These are phyloP conservation scores for Reticulitermes speratus DNA, from an alignment of 1,140 invertebrate species.

Conservation along the genomic window DNA sequence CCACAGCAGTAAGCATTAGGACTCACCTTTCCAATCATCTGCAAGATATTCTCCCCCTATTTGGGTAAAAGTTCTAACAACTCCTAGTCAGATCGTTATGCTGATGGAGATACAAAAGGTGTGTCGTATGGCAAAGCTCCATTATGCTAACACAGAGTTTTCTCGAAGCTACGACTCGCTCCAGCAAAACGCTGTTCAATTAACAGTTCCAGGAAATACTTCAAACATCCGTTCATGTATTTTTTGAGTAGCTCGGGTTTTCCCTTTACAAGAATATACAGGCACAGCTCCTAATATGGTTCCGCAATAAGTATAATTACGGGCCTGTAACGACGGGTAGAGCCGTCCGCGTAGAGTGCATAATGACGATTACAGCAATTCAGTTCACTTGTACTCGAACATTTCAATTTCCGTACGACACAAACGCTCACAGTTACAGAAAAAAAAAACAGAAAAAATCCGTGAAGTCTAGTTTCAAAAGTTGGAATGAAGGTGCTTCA, in stretches of 20 bases:
- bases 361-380: too few species aligned
- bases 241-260: not conserved
- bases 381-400: too few species aligned
- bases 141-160: not conserved
- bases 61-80: too few species aligned
- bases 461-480: too few species aligned
- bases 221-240: not conserved
- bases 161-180: not conserved
- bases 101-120: not conserved
- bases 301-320: too few species aligned
- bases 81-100: not conserved
- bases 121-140: not conserved
- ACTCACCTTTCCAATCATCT: not conserved
- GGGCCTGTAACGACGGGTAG: too few species aligned
- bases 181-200: not conserved
- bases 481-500: too few species aligned
- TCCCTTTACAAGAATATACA: not conserved
- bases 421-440: too few species aligned
- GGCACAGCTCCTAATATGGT: too few species aligned
- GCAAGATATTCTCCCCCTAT: not conserved
- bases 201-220: not conserved
- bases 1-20: not conserved
- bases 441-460: too few species aligned
- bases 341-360: too few species aligned
- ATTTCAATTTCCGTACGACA: too few species aligned